These are phyloP conservation scores for Piliocolobus tephrosceles DNA, from an alignment of 2,113 vertebrate genomes.

Conservation along the genomic window DNA sequence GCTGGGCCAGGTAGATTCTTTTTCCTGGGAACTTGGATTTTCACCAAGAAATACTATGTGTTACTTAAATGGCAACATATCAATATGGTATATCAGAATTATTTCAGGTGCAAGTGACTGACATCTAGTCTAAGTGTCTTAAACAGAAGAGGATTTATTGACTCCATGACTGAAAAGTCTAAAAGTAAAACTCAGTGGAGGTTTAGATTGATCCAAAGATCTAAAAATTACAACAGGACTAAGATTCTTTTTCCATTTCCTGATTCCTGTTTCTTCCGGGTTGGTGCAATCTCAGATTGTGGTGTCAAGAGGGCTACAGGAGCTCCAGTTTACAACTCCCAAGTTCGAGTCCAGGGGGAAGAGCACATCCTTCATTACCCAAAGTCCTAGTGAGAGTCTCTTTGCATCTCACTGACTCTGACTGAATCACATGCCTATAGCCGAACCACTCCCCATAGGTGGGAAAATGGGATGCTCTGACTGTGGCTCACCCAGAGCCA, in stretches of 20 bases:
- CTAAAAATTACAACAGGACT: background rate
- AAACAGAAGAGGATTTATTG: background rate
- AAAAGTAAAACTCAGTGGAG: background rate
- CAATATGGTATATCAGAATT: background rate
- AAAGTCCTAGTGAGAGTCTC: fast-evolving
- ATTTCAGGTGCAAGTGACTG: background rate
- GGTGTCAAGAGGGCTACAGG: background rate
- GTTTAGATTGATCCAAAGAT: background rate
- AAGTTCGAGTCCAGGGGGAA: background rate
- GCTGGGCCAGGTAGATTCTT: background rate
- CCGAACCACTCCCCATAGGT: background rate
- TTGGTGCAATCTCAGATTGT: background rate
- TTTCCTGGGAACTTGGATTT: background rate
- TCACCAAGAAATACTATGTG: background rate
- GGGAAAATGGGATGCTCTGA: background rate
- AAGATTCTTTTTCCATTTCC: background rate
- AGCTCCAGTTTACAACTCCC: background rate
- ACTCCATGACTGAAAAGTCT: background rate
- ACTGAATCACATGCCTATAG: fast-evolving
- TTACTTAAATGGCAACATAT: background rate
- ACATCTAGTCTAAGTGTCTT: background rate
- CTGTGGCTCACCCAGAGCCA: background rate
- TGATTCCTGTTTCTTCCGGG: background rate
- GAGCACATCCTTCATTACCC: fast-evolving
- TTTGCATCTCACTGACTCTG: background rate